phyloP scores from a whole-genome alignment of 2,888 invertebrate species.

The Heliconius ethilla region DNA sequence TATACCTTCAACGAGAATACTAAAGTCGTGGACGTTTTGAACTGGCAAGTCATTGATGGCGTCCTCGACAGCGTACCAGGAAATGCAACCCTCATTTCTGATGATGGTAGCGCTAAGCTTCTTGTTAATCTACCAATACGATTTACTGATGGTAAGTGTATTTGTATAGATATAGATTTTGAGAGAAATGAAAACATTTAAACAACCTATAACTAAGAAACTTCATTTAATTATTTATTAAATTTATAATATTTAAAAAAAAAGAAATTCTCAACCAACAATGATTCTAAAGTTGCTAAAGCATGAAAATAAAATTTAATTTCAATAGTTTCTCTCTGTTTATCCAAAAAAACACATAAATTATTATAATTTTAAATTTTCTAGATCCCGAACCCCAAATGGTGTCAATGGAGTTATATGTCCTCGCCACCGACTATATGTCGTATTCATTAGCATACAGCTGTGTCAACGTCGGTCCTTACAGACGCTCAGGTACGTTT shows the following conservation, averaged over 20 bases:
- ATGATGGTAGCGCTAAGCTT: slow-evolving; percentile 60
- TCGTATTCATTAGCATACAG: slow-evolving; percentile 85
- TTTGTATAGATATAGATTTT: neutral
- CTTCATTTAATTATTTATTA: too few species aligned
- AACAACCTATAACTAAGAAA: too few species aligned
- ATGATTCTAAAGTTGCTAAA: too few species aligned
- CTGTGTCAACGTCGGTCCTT: slow-evolving; percentile 70
- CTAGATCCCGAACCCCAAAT: slow-evolving; percentile 51
- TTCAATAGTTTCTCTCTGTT: neutral
- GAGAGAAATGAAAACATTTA: neutral
- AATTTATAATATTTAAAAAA: too few species aligned
- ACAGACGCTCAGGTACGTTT: slow-evolving; percentile 60
- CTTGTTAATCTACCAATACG: slow-evolving; percentile 55
- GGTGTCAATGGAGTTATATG: slow-evolving; percentile 63
- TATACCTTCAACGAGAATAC: slow-evolving; percentile 55
- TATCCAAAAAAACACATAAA: neutral
- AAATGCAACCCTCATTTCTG: slow-evolving; percentile 54
- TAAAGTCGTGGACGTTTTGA: slow-evolving; percentile 58
- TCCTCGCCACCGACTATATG: slow-evolving; percentile 85
- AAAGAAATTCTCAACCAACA: too few species aligned
- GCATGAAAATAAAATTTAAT: neutral
- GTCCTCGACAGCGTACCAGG: slow-evolving; percentile 58
- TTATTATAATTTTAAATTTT: slow-evolving; percentile 30
- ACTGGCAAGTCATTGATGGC: slow-evolving; percentile 66
- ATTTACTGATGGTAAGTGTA: slow-evolving; percentile 55